These are phyloP conservation scores for Hirtodrosophila alboralis DNA, from an alignment of 2,888 invertebrate genomes.

Conservation along the genomic window DNA sequence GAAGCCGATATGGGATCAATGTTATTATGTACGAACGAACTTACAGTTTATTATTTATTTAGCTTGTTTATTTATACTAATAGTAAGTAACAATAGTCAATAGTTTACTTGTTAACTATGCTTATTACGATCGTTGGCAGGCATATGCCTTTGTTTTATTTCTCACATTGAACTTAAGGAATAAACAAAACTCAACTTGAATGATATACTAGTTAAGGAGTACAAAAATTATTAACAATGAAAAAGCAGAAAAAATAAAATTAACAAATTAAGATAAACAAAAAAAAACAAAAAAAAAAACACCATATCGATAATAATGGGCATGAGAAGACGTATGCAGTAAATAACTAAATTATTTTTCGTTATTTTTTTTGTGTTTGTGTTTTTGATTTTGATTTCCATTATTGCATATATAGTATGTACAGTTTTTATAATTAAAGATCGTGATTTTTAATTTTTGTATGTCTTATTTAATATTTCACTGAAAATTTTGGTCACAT, in stretches of 20 bases:
- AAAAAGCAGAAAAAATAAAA: neutral
- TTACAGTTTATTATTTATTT: slow-evolving; percentile 7
- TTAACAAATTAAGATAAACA: neutral
- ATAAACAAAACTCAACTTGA: slow-evolving; percentile 10
- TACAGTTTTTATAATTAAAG: slow-evolving; percentile 28
- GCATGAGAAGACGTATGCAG: neutral
- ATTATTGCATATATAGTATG: slow-evolving; percentile 22
- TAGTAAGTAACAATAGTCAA: slow-evolving; percentile 45
- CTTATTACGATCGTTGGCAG: neutral
- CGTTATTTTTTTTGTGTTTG: slow-evolving; percentile 8
- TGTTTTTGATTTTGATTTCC: slow-evolving; percentile 4
- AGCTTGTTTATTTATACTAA: slow-evolving; percentile 22
- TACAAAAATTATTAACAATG: slow-evolving; percentile 17
- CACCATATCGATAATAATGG: neutral
- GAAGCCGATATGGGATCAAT: neutral
- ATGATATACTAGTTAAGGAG: neutral
- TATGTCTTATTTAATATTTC: slow-evolving; percentile 40
- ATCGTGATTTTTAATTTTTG: slow-evolving; percentile 12
- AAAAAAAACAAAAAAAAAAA: neutral
- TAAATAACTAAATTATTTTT: slow-evolving; percentile 14
- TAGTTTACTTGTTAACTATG: slow-evolving; percentile 18
- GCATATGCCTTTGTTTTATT: slow-evolving; percentile 10
- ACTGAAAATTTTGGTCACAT: slow-evolving; percentile 56
- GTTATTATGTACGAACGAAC: slow-evolving; percentile 2
- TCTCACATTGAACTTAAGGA: slow-evolving; percentile 39